Base-by-base conservation (phyloP, 2,888 invertebrate genomes). In the Drosophila rubida region DNA sequence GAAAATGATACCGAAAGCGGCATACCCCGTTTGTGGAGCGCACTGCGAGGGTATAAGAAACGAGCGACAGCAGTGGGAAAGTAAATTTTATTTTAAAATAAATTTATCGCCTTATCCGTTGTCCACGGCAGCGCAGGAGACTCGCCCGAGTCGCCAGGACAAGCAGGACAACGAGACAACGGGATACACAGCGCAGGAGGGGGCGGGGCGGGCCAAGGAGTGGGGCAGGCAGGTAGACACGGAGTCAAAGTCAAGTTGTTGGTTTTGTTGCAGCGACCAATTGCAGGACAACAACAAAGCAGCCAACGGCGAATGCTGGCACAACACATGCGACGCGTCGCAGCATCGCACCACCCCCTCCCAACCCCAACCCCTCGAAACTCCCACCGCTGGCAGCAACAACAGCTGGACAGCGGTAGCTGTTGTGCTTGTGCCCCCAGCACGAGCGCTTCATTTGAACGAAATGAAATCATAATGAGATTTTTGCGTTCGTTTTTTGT, bases 381-480 rank as follows among this genome's bases (percentile, higher is more conserved):
- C n/a, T n/a, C 9, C n/a, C 32, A 25, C 30, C 23, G 4, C 13
- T n/a, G 11, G 16, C 37, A 39, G 19, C 57, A 16, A 30, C 32
- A 70, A 62, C 70, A 74, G 78, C 75, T 70, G 80, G 81, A 73
- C 70, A 75, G 54, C 69, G 68, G 60, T 65, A 61, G 60, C 70
- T 46, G 22, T 7, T 55, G 27, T 30, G 5, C 11, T 32, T 32
- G 32, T 32, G 32, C n/a, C 78, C 83, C 80, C 85, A 71, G 78
- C 82, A 71, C 78, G 73, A 81, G 83, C 69, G 83, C 79, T 87
- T 85, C 84, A 85, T 85, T 85, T 85, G 81, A 84, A 87, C 88
- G 82, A 88, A 85, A 85, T 85, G 85, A 85, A 85, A 85, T 85
- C 85, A 88, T 85, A 85, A 85, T 85, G 85, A 85, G 85, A 85